phyloP scores from a whole-genome alignment of 2,888 invertebrate species.

The Salticus scenicus region DNA sequence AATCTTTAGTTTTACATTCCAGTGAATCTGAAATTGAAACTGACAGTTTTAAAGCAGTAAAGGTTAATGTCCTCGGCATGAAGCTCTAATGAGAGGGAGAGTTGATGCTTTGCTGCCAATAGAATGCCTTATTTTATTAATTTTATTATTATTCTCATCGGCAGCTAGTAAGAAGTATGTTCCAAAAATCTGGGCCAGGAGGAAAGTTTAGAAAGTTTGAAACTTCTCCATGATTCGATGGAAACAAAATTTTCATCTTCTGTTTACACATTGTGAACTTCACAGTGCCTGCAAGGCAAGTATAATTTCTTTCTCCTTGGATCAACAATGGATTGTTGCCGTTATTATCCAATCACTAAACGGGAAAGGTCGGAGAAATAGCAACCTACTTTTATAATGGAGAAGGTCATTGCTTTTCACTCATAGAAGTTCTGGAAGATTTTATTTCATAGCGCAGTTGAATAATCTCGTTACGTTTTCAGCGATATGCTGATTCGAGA shows the following conservation, averaged over 20 bases:
- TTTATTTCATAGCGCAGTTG: constrained; percentile 1
- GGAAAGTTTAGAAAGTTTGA: neutral
- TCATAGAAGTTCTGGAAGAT: neutral
- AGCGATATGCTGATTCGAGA: neutral
- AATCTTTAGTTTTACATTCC: neutral
- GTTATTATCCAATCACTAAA: constrained; percentile 4
- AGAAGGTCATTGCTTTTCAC: constrained; percentile 14
- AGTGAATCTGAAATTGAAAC: neutral
- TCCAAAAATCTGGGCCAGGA: neutral
- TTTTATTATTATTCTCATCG: neutral
- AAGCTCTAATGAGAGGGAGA: neutral
- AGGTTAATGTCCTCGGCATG: neutral
- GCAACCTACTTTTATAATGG: neutral
- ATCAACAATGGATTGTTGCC: constrained; percentile 14
- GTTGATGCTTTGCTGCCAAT: neutral
- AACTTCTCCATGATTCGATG: neutral
- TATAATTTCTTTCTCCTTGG: constrained; percentile 4
- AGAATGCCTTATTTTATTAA: neutral
- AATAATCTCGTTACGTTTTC: neutral
- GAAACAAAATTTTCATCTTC: neutral
- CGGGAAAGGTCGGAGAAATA: constrained; percentile 3
- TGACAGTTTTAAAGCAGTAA: neutral
- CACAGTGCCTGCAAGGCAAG: neutral
- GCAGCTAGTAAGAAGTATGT: neutral
- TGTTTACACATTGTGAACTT: constrained; percentile 8